Evolutionary conservation across 2,113 vertebrate species (phyloP).

Genomic region (Malurus elegans): DNA sequence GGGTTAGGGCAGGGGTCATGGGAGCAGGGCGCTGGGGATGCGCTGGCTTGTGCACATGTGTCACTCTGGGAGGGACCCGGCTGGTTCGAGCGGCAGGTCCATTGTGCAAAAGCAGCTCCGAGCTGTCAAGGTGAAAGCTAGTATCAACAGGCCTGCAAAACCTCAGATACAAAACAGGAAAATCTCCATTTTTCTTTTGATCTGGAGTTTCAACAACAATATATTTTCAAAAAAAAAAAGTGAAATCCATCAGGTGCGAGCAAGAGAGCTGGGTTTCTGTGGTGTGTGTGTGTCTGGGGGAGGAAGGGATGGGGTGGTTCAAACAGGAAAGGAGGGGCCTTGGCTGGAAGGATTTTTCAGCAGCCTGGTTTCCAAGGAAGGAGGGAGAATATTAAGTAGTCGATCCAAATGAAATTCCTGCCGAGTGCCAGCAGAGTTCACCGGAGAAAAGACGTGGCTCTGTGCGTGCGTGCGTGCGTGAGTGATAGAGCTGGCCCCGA

Average conservation of each 20-base stretch:
- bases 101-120: neutral
- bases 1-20: conserved; percentile 19
- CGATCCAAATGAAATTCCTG: conserved; percentile 60
- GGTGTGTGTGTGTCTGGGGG: neutral
- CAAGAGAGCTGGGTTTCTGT: conserved; percentile 28
- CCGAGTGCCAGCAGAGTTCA: conserved; percentile 49
- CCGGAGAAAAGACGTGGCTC: conserved; percentile 35
- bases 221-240: neutral
- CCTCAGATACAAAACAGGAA: conserved; percentile 22
- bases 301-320: conserved; percentile 13
- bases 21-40: neutral
- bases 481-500: neutral
- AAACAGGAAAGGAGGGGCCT: conserved; percentile 53
- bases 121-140: conserved; percentile 39
- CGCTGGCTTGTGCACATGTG: neutral
- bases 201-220: conserved; percentile 35
- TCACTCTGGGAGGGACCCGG: neutral
- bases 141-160: conserved; percentile 55
- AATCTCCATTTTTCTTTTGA: conserved; percentile 56
- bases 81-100: neutral
- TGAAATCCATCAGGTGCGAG: conserved; percentile 58
- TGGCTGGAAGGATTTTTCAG: conserved; percentile 39
- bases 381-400: conserved; percentile 59
- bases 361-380: conserved; percentile 44
- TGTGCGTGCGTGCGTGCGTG: neutral